phyloP scores from a whole-genome alignment of 2,797 vertebrate genomes.

The Chrosomus eos region DNA sequence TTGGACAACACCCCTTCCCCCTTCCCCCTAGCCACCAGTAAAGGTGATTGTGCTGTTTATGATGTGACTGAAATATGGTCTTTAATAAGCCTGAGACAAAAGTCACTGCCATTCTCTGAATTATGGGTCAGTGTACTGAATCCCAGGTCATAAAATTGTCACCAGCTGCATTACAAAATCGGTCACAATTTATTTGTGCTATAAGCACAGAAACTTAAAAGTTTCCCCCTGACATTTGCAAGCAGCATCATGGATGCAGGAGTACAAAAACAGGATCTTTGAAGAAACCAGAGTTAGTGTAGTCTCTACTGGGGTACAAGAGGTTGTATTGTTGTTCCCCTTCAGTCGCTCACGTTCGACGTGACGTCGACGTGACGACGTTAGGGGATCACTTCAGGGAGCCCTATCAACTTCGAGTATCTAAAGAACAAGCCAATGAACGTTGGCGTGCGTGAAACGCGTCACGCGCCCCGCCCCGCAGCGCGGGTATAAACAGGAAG shows the following conservation, averaged over 20 bases:
- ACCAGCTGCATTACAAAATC: constrained; percentile 59
- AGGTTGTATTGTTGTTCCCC: background rate
- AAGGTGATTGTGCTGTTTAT: constrained; percentile 60
- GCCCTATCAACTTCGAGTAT: no score
- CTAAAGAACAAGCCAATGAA: no score
- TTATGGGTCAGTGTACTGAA: constrained; percentile 66
- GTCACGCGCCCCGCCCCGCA: no score
- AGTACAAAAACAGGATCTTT: constrained; percentile 52
- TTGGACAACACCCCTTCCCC: constrained; percentile 21
- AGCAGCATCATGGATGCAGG: constrained; percentile 59
- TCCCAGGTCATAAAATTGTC: constrained; percentile 74
- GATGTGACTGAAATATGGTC: constrained; percentile 69
- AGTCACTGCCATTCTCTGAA: constrained; percentile 68
- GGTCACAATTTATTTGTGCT: constrained; percentile 57
- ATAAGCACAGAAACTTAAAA: constrained; percentile 57
- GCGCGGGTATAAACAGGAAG: no score
- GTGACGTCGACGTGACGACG: no score
- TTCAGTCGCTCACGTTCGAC: no score
- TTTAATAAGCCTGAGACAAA: constrained; percentile 74
- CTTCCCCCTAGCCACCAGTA: constrained; percentile 36
- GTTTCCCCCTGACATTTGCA: constrained; percentile 67
- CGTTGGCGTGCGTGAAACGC: no score
- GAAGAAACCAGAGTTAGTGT: constrained; percentile 15
- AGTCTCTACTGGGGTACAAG: background rate
- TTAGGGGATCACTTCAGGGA: no score